Base-by-base conservation (phyloP, 35 echinoderm and acorn worm genomes). In the Eucidaris tribuloides region DNA sequence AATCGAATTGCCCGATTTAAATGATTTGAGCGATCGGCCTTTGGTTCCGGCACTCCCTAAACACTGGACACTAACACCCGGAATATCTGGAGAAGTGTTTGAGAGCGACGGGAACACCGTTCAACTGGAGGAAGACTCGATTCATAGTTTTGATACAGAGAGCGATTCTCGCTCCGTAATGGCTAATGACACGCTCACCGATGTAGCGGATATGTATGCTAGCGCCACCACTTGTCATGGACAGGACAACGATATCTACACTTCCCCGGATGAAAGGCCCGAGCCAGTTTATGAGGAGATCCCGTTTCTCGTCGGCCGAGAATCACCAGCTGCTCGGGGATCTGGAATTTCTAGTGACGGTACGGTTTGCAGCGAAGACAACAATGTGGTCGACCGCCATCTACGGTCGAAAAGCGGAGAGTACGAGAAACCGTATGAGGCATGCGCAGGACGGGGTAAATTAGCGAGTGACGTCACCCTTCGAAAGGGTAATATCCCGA, bases 201-300 rank as follows among this genome's bases (percentile, higher is more conserved):
- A 74, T n/a, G 41, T 74, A 42, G 38, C 68, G 9, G 68, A 74
- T 20, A 74, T 74, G 68, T 74, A 42, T 44, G 68, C 68, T 74
- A 74, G 68, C 68, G 68, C 68, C 68, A 74, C 68, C 68, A 74
- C 68, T 1, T 74, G 68, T 44, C 68, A 9, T 6, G 41, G 68
- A n/a, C 44, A 33, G 38, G 68, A 74, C 34, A 74, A 41, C 23
- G 68, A 74, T 24, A 74, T 74, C 4, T 74, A 74, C 44, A 40
- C 68, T 17, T 41, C 68, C 9, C 68, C 68, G 15, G 34, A 74
- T 74, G 68, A 74, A 14, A 22, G 44, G 9, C 15, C 9, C n/a
- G 68, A 74, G 15, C 68, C 68, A 42, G 68, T 74, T 24, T 74
- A 74, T 44, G 68, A 74, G 68, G 68, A 74, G 41, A 74, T 74